Conservation (phyloP, 2,888 invertebrate genomes). For the Cyrtodaria siliqua region DNA sequence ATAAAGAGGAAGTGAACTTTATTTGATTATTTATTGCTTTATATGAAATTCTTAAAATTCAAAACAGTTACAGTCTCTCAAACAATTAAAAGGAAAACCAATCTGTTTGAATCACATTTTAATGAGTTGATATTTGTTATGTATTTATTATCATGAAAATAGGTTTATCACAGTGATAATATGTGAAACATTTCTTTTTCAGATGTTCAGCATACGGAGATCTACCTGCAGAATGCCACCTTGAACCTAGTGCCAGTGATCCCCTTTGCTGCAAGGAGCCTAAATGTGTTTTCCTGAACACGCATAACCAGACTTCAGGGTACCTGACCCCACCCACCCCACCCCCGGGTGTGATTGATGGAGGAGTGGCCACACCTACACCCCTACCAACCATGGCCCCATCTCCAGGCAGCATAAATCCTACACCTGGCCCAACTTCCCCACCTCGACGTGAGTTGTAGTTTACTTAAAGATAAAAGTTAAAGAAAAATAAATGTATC, state of each 20-base stretch:
- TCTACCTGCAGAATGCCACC: constrained; percentile 56
- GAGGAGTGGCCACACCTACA: constrained; percentile 61
- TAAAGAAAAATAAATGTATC: too few relatives aligned
- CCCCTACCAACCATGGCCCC: constrained; percentile 46
- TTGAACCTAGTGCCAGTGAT: constrained; percentile 68
- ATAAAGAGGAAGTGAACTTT: too few relatives aligned
- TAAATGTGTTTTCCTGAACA: constrained; percentile 58
- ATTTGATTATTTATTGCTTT: too few relatives aligned
- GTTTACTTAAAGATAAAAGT: too few relatives aligned
- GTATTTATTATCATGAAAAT: too few relatives aligned
- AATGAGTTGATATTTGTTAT: too few relatives aligned
- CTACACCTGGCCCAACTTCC: constrained; percentile 48
- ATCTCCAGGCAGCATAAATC: constrained; percentile 40
- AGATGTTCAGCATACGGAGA: constrained; percentile 65
- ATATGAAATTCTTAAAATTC: too few relatives aligned
- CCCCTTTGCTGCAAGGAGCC: constrained; percentile 71
- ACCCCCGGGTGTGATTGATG: constrained; percentile 63
- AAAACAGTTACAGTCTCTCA: too few relatives aligned
- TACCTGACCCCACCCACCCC: constrained; percentile 62
- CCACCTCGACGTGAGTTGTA: constrained; percentile 48
- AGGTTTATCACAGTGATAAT: too few relatives aligned
- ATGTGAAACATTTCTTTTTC: too few relatives aligned
- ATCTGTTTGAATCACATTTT: too few relatives aligned
- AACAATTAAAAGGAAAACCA: too few relatives aligned
- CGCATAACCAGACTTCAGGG: constrained; percentile 57